These are phyloP conservation scores for Acropternis orthonyx DNA, from an alignment of 2,797 vertebrate species.

Conservation along the genomic window DNA sequence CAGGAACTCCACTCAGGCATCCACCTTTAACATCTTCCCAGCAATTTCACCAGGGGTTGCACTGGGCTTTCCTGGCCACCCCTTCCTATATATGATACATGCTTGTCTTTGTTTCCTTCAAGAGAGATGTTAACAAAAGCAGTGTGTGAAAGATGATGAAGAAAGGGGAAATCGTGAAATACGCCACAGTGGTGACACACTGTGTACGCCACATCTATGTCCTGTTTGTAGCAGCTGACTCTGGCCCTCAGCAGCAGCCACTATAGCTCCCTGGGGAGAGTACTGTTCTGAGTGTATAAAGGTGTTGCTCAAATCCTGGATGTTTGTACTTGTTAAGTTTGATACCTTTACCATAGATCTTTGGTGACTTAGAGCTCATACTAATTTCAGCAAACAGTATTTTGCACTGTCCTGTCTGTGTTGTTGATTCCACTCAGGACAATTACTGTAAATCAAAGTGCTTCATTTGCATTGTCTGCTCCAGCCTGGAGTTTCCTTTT, in stretches of 20 bases:
- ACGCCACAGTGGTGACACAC: accelerated
- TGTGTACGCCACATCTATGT: not conserved
- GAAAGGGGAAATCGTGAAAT: not conserved
- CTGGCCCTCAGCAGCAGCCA: accelerated
- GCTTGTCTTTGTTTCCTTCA: not conserved
- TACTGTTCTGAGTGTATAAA: not conserved
- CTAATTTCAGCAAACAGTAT: not conserved
- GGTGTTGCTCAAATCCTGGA: not conserved
- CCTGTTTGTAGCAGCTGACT: not conserved
- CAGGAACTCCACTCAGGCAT: not conserved
- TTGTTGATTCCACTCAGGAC: not conserved
- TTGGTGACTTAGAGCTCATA: not conserved
- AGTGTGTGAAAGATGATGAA: not conserved
- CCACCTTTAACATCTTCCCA: not conserved
- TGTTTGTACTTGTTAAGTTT: not conserved
- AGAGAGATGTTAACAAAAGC: not conserved
- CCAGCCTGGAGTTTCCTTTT: not conserved
- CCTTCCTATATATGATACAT: not conserved
- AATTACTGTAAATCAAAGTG: not conserved
- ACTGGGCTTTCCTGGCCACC: not conserved
- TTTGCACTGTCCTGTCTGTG: not conserved
- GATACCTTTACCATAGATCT: not conserved
- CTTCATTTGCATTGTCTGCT: not conserved
- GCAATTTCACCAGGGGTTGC: not conserved
- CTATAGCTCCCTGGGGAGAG: not conserved